A percentile compares a stretch with the other conserved stretches of the same genome.
Conservation (phyloP, 2,888 invertebrate genomes). For the Eupithecia pulchellata region DNA sequence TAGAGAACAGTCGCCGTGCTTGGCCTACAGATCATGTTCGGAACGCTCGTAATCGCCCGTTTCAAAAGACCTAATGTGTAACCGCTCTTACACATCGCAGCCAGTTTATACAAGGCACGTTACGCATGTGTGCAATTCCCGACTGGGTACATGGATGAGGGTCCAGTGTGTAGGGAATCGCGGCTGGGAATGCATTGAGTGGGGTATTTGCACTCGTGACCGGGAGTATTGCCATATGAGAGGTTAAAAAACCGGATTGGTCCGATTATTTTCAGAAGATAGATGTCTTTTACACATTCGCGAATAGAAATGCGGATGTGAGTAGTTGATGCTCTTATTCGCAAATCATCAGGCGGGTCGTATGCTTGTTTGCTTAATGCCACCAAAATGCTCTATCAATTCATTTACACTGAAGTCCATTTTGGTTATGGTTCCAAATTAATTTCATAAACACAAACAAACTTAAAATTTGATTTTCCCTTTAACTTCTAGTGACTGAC, state of each 20-base stretch:
- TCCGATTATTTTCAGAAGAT: neutral
- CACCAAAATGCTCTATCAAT: neutral
- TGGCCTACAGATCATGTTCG: too few species aligned
- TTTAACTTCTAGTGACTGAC: neutral
- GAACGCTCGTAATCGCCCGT: neutral
- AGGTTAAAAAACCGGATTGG: neutral
- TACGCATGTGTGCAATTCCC: neutral
- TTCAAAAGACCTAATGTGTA: neutral
- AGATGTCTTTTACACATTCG: neutral
- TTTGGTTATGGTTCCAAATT: too few species aligned
- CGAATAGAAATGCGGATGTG: neutral
- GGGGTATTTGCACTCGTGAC: slow-evolving; percentile 25
- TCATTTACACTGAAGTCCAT: too few species aligned
- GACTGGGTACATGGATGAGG: neutral
- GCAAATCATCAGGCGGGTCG: too few species aligned
- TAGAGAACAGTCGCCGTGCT: too few species aligned
- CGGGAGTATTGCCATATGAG: neutral
- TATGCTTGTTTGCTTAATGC: neutral
- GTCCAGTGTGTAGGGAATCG: neutral
- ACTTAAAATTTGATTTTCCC: neutral
- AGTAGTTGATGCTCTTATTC: neutral
- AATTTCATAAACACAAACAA: too few species aligned
- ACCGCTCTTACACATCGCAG: neutral
- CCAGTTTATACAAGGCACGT: neutral
- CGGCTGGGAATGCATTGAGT: slow-evolving; percentile 17